A percentile compares a stretch with the other conserved stretches of the same genome.
phyloP scores from a whole-genome alignment of 92 coral and sea anemone species.

The Zoanthus gigantus region DNA sequence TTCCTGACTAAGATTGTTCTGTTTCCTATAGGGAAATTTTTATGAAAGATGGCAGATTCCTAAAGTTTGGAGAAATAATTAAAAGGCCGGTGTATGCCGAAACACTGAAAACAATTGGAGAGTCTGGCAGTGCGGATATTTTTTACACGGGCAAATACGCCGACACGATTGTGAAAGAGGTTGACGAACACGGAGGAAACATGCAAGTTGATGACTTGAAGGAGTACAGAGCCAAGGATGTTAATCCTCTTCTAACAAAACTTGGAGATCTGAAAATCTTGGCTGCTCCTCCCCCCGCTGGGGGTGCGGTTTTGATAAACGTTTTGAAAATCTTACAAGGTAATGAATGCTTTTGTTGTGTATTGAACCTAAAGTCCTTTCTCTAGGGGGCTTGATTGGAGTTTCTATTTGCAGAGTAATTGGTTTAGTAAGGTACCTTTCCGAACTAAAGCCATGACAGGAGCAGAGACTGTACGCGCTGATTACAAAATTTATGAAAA shows the following conservation, averaged over 20 bases:
- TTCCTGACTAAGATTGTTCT: background rate
- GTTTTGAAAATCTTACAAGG: conserved; percentile 79
- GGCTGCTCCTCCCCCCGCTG: conserved; percentile 90
- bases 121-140: conserved; percentile 73
- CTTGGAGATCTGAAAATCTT: conserved; percentile 70
- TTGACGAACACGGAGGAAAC: conserved; percentile 71
- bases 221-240: conserved; percentile 65
- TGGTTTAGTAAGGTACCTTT: too few relatives aligned
- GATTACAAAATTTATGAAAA: too few relatives aligned
- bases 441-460: too few relatives aligned
- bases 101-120: conserved; percentile 73
- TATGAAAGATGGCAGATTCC: conserved; percentile 63
- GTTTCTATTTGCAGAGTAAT: too few relatives aligned
- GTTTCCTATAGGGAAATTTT: conserved; percentile 66
- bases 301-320: conserved; percentile 76
- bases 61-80: conserved; percentile 64
- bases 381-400: too few relatives aligned
- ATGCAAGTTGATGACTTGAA: conserved; percentile 67
- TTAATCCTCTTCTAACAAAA: conserved; percentile 63
- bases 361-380: too few relatives aligned
- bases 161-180: conserved; percentile 63
- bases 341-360: conserved; percentile 14
- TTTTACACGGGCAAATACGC: conserved; percentile 73
- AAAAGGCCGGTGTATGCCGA: conserved; percentile 75
- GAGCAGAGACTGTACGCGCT: too few relatives aligned